A percentile compares a stretch with the other conserved stretches of the same genome.
phyloP scores from a whole-genome alignment of 2,888 invertebrate species.

The Alviniconcha strummeri region DNA sequence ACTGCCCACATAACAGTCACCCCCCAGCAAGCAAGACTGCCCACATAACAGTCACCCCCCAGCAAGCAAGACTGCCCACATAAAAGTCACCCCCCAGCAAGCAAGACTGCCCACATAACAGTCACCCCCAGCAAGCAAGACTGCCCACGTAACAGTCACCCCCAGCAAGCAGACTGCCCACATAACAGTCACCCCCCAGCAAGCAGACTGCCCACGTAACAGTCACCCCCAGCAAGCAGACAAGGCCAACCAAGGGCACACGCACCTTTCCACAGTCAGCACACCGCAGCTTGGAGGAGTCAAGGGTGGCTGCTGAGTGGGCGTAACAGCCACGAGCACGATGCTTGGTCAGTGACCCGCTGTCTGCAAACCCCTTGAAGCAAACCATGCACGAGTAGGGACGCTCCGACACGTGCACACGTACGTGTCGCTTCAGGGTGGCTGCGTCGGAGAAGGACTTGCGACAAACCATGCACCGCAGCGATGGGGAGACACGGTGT shows the following conservation, averaged over 20 bases:
- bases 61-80: no score
- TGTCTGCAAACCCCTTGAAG: slow-evolving; percentile 27
- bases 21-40: no score
- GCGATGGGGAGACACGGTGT: slow-evolving; percentile 21
- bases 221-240: no score
- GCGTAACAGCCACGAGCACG: slow-evolving; percentile 25
- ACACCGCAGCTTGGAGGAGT: slow-evolving; percentile 11
- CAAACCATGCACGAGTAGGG: slow-evolving; percentile 21
- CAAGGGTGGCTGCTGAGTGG: neutral
- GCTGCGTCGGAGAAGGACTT: slow-evolving; percentile 18
- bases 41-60: no score
- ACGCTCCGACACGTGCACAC: neutral
- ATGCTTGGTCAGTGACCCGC: slow-evolving; percentile 29
- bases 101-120: no score
- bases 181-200: no score
- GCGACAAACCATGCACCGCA: slow-evolving; percentile 28
- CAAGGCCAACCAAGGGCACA: no score
- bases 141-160: no score
- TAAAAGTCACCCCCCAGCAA: no score
- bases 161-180: no score
- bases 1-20: no score
- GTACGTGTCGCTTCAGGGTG: neutral
- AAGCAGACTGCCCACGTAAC: neutral
- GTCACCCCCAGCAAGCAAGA: no score
- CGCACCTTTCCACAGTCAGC: slow-evolving; percentile 30